Percentiles rank a stretch among this genome's conserved stretches.
These are phyloP conservation scores for Meganola albula DNA, from an alignment of 2,888 invertebrate species.

Conservation along the genomic window DNA sequence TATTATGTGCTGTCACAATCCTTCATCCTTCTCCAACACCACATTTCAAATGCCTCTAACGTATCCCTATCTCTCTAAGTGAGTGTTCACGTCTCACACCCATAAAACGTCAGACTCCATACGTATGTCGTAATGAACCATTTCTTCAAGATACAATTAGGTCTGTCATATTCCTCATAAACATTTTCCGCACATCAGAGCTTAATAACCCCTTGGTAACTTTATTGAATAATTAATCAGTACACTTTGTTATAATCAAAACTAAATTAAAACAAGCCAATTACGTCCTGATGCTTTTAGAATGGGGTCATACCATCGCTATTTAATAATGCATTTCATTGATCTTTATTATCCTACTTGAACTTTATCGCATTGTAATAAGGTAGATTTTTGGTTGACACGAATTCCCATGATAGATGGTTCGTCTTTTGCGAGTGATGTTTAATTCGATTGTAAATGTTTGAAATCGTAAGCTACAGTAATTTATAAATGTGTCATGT, in stretches of 20 bases:
- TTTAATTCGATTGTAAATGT: constrained; percentile 48
- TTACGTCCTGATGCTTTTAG: constrained; percentile 62
- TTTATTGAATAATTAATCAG: constrained; percentile 63
- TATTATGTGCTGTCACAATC: no score
- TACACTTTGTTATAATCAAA: constrained; percentile 70
- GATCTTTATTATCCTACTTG: no score
- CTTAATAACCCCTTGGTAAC: constrained; percentile 8
- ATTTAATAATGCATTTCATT: constrained; percentile 66
- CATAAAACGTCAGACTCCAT: no score
- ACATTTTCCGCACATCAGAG: no score
- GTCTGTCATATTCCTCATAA: no score
- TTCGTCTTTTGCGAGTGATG: constrained; percentile 49
- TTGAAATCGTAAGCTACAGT: constrained; percentile 36
- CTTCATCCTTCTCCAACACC: no score
- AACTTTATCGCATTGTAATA: constrained; percentile 12
- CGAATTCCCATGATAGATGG: constrained; percentile 51
- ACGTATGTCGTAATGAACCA: no score
- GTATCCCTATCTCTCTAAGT: no score
- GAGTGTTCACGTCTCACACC: no score
- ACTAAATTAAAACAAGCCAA: constrained; percentile 73
- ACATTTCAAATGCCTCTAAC: no score
- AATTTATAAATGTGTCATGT: constrained; percentile 26
- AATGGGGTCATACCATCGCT: constrained; percentile 67
- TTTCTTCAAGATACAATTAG: no score
- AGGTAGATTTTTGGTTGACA: constrained; percentile 7